Percentiles rank a stretch among this genome's conserved stretches.
These are phyloP conservation scores for Monopterus albus DNA, from an alignment of 2,113 vertebrate species.

Conservation along the genomic window DNA sequence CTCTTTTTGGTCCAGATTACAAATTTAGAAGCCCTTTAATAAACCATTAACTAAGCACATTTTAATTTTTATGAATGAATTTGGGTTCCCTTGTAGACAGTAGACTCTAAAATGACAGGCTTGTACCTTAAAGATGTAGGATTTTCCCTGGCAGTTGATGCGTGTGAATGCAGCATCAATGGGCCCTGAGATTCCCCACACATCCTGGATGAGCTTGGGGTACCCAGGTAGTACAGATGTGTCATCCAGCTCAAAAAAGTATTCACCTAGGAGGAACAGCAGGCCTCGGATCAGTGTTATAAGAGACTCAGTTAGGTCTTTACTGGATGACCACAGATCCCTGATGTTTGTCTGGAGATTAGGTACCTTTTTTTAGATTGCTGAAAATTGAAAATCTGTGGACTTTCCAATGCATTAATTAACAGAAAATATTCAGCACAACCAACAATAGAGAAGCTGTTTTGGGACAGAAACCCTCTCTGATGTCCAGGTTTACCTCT, in stretches of 20 bases:
- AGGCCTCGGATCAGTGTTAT: background rate
- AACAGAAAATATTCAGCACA: no score
- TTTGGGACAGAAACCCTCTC: no score
- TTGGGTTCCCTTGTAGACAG: background rate
- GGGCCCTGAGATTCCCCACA: slow-evolving; percentile 94
- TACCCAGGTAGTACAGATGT: slow-evolving; percentile 85
- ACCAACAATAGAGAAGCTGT: background rate
- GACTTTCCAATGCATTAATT: no score
- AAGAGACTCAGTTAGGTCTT: no score
- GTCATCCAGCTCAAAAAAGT: slow-evolving; percentile 92
- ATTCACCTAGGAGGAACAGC: slow-evolving; percentile 80
- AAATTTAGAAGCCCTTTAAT: no score
- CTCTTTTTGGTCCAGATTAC: no score
- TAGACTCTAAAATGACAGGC: background rate
- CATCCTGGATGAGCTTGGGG: slow-evolving; percentile 90
- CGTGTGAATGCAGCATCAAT: slow-evolving; percentile 95
- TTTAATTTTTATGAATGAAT: no score
- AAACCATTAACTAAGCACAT: no score
- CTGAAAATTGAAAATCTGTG: no score
- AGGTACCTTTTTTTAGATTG: no score
- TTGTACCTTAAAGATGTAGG: slow-evolving; percentile 94
- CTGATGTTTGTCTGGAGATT: no score
- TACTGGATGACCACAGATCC: background rate
- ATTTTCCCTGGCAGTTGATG: slow-evolving; percentile 96
- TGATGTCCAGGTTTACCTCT: slow-evolving; percentile 83